Conservation (phyloP, 2,113 vertebrate genomes). For the Eptatretus burgeri region DNA sequence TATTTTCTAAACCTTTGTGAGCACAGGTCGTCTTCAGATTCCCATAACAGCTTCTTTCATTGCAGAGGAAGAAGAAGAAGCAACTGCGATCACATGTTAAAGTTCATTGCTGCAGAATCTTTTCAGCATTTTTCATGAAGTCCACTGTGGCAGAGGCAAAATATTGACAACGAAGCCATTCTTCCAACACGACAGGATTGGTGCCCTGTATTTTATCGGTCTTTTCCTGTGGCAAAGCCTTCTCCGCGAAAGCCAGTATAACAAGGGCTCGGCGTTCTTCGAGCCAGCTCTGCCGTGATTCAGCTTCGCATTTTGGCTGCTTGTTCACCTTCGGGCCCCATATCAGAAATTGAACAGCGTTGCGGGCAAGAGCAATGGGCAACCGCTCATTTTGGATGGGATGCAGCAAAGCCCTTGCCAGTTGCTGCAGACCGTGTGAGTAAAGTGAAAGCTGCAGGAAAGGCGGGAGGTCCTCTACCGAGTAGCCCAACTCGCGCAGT, state of each 20-base stretch:
- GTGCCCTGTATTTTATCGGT: too few species aligned
- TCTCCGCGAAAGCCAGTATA: constrained; percentile 26
- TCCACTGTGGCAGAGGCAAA: constrained; percentile 17
- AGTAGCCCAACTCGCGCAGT: not conserved
- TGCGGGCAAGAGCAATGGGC: constrained; percentile 13
- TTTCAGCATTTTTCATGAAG: constrained; percentile 12
- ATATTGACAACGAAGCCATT: constrained; percentile 30
- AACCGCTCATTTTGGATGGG: constrained; percentile 10
- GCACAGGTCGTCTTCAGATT: too few species aligned
- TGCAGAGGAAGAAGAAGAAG: too few species aligned
- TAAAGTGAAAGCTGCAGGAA: constrained; percentile 15
- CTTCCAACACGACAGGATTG: constrained; percentile 20
- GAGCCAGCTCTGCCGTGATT: constrained; percentile 17
- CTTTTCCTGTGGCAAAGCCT: not conserved
- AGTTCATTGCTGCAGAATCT: constrained; percentile 11
- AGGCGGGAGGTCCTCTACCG: constrained; percentile 9
- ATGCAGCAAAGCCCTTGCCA: constrained; percentile 19
- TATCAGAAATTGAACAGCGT: constrained; percentile 28
- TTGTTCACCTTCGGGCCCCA: constrained; percentile 24
- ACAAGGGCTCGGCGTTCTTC: constrained; percentile 22
- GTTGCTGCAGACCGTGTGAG: constrained; percentile 13
- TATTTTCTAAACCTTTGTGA: too few species aligned
- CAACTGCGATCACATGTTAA: too few species aligned
- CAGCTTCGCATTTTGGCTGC: not conserved
- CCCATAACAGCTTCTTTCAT: too few species aligned